Evolutionary conservation across 2,888 invertebrate species (phyloP).

Genomic region (Odontothrips loti): DNA sequence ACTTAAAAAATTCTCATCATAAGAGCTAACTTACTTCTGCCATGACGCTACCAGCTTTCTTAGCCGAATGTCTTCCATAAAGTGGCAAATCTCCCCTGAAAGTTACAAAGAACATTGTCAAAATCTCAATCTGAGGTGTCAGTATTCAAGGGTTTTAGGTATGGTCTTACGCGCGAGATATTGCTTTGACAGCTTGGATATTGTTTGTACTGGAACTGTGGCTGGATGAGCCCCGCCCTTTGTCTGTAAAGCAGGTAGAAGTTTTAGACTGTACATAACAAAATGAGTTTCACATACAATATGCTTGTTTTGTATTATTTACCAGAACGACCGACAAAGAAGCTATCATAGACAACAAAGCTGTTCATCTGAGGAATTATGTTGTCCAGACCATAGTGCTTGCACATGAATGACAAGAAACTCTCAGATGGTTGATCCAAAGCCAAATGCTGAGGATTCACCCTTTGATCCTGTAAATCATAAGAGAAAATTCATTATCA

Average conservation of each 20-base stretch:
- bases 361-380: constrained; percentile 81
- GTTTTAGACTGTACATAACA: not conserved
- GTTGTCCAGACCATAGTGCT: constrained; percentile 67
- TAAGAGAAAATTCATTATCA: constrained; percentile 31
- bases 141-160: not conserved
- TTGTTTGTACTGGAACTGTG: not conserved
- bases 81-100: constrained; percentile 30
- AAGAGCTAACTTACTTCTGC: constrained; percentile 36
- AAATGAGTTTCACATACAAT: not conserved
- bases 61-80: constrained; percentile 37
- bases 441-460: constrained; percentile 69
- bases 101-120: not conserved
- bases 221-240: not conserved
- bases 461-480: constrained; percentile 60
- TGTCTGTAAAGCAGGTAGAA: not conserved
- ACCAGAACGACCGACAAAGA: constrained; percentile 55
- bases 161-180: constrained; percentile 1
- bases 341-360: constrained; percentile 79
- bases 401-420: constrained; percentile 75
- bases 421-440: constrained; percentile 91
- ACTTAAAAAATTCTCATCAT: not conserved
- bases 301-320: constrained; percentile 3
- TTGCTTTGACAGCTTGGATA: not conserved
- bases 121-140: not conserved
- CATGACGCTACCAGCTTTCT: constrained; percentile 38